A percentile compares a stretch with the other conserved stretches of the same genome.
Conservation (phyloP, 2,888 invertebrate species). For the Nesidiocoris tenuis region DNA sequence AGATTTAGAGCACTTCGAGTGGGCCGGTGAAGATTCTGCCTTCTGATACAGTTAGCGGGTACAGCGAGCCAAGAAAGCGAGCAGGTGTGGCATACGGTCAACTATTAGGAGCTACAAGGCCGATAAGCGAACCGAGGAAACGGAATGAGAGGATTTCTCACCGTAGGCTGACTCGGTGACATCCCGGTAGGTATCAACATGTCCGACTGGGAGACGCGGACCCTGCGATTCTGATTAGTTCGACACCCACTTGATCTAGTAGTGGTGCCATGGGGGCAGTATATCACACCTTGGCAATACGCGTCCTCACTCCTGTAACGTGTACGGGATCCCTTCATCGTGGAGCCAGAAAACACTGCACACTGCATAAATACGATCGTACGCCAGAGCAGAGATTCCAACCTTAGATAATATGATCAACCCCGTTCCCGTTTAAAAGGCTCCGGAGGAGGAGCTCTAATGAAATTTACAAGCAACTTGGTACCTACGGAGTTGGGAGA, state of each 20-base stretch:
- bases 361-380: neutral
- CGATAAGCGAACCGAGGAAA: slow-evolving; percentile 3
- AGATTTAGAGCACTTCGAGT: neutral
- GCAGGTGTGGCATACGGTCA: slow-evolving; percentile 10
- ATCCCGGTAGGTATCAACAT: slow-evolving; percentile 20
- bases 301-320: slow-evolving; percentile 4
- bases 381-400: slow-evolving; percentile 8
- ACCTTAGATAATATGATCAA: slow-evolving; percentile 35
- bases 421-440: slow-evolving; percentile 29
- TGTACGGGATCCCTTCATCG: neutral
- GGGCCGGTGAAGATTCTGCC: neutral
- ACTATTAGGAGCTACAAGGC: slow-evolving; percentile 1
- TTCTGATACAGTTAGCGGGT: neutral
- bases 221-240: slow-evolving; percentile 25
- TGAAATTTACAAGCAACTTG: slow-evolving; percentile 41
- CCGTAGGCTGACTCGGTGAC: slow-evolving; percentile 21
- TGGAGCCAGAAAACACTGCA: neutral
- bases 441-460: slow-evolving; percentile 10
- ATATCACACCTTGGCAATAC: slow-evolving; percentile 31
- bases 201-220: slow-evolving; percentile 3
- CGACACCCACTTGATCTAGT: slow-evolving; percentile 41
- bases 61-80: neutral
- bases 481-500: slow-evolving; percentile 16
- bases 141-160: neutral
- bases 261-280: slow-evolving; percentile 9